Conservation (phyloP, 1,140 invertebrate genomes). For the Aleiodes sp. region DNA sequence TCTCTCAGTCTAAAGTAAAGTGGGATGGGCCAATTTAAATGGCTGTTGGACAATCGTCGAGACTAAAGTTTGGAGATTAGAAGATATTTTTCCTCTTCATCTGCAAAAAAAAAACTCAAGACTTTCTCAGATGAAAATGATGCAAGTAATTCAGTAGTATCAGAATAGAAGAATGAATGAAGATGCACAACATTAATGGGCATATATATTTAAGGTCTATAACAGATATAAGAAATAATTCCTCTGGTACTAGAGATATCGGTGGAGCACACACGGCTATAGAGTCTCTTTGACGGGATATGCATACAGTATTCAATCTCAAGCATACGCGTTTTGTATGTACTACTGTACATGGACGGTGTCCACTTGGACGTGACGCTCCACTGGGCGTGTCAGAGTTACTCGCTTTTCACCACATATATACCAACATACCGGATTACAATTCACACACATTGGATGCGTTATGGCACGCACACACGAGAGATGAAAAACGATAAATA, state of each 20-base stretch:
- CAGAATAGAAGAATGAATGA: neutral
- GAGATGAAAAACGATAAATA: conserved; percentile 56
- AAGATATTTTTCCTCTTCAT: conserved; percentile 34
- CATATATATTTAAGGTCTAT: conserved; percentile 32
- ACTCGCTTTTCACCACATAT: conserved; percentile 24
- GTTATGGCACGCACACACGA: conserved; percentile 24
- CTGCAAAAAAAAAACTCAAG: conserved; percentile 34
- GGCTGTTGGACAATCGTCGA: conserved; percentile 39
- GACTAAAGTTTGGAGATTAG: conserved; percentile 29
- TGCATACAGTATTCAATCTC: conserved; percentile 21
- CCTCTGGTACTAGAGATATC: conserved; percentile 44
- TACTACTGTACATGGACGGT: too few relatives aligned
- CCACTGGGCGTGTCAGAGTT: conserved; percentile 30
- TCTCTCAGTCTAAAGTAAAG: neutral
- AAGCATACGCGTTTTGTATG: conserved; percentile 19
- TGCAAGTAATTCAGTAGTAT: neutral
- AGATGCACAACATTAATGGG: neutral
- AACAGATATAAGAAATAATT: conserved; percentile 47
- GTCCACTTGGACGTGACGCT: conserved; percentile 37
- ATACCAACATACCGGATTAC: conserved; percentile 15
- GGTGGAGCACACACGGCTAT: conserved; percentile 36
- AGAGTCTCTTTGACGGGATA: conserved; percentile 47
- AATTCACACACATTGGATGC: conserved; percentile 4
- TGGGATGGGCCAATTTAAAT: too few relatives aligned
- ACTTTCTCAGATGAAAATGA: neutral